Evolutionary conservation across 1,140 invertebrate genomes (phyloP).

Genomic region (Delia radicum): DNA sequence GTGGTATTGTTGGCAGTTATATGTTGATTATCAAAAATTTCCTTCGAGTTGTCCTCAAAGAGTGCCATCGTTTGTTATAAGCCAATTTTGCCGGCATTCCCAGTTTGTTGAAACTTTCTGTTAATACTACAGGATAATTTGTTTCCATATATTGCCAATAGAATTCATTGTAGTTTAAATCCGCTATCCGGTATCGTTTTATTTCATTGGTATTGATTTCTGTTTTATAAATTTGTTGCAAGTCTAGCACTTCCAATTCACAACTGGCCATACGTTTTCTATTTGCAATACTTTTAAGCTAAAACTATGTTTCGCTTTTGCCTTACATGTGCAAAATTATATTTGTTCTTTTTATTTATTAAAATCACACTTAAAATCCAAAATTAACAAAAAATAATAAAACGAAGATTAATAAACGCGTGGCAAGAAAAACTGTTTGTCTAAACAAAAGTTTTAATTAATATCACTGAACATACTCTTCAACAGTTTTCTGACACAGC

Average conservation of each 20-base stretch:
- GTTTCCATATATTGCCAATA: slow-evolving; percentile 62
- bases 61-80: slow-evolving; percentile 40
- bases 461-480: not conserved
- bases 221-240: not conserved
- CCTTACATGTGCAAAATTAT: not conserved
- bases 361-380: not conserved
- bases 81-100: slow-evolving; percentile 64
- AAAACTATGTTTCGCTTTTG: not conserved
- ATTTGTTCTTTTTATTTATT: no score
- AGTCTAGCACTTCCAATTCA: not conserved
- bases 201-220: not conserved
- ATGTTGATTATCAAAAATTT: not conserved
- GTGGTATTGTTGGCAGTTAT: not conserved
- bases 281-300: not conserved
- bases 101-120: slow-evolving; percentile 63
- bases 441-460: not conserved
- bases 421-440: not conserved
- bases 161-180: slow-evolving; percentile 57
- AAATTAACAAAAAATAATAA: slow-evolving; percentile 1
- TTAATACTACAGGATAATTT: slow-evolving; percentile 70
- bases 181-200: not conserved
- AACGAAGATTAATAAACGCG: not conserved
- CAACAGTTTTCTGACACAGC: not conserved
- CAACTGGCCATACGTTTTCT: not conserved
- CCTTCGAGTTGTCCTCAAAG: no score